Percentiles rank a stretch among this genome's conserved stretches.
Conservation (phyloP, 2,888 invertebrate genomes). For the Scrobipalpa costella region DNA sequence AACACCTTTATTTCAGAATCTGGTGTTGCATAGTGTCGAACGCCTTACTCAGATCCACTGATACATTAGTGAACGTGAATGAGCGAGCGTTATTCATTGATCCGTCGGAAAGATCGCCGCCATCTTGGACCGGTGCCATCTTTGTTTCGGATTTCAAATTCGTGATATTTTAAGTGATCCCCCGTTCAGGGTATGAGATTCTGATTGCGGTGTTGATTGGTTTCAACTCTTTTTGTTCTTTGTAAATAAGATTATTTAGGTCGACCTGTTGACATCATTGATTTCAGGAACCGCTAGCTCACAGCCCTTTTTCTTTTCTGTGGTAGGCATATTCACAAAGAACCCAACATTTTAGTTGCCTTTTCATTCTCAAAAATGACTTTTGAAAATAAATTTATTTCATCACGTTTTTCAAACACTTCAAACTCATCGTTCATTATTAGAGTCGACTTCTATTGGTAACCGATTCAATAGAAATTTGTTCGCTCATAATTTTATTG, state of each 20-base stretch:
- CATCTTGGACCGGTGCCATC: slow-evolving; percentile 39
- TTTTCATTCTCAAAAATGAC: too few species aligned
- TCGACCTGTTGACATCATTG: not conserved
- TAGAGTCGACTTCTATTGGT: not conserved
- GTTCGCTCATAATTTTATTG: slow-evolving; percentile 15
- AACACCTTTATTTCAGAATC: slow-evolving; percentile 8
- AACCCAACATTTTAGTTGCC: not conserved
- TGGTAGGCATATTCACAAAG: not conserved
- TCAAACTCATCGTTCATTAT: not conserved
- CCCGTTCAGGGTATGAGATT: slow-evolving; percentile 25
- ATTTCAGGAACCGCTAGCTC: too few species aligned
- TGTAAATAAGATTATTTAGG: not conserved
- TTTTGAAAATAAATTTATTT: not conserved
- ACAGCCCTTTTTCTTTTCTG: too few species aligned
- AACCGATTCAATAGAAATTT: slow-evolving; percentile 7
- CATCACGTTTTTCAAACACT: not conserved
- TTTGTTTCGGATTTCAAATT: slow-evolving; percentile 34
- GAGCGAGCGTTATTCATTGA: slow-evolving; percentile 35
- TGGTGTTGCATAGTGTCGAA: slow-evolving; percentile 22
- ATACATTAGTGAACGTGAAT: slow-evolving; percentile 36
- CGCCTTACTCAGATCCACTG: slow-evolving; percentile 22
- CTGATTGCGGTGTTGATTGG: slow-evolving; percentile 23
- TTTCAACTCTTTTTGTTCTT: not conserved
- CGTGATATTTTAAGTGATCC: slow-evolving; percentile 30
- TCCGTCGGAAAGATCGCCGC: slow-evolving; percentile 30